phyloP scores from a whole-genome alignment of 2,797 vertebrate species.

The Pogonophryne albipinna region DNA sequence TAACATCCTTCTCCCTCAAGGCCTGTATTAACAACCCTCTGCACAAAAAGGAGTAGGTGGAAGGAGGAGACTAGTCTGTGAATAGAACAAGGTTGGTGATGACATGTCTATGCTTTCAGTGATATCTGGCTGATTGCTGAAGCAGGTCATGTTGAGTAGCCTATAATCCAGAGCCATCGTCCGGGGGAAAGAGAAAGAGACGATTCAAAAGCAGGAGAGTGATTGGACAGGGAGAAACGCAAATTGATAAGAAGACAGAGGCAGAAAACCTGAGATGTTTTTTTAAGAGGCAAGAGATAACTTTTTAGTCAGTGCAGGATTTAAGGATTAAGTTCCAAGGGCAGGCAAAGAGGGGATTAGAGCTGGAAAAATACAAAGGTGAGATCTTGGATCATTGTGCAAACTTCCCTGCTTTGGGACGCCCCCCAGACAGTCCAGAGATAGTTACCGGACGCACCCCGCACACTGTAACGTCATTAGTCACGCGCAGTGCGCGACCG shows the following conservation, averaged over 20 bases:
- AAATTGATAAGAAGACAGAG: constrained; percentile 4
- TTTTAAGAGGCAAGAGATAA: not conserved
- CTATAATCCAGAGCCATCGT: constrained; percentile 1
- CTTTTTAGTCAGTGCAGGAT: constrained; percentile 3
- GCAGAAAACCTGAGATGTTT: not conserved
- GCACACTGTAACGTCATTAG: too few relatives aligned
- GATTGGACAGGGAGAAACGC: not conserved
- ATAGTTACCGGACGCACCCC: too few relatives aligned
- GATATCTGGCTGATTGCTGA: constrained; percentile 34
- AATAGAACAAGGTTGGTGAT: constrained; percentile 33
- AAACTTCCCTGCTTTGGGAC: too few relatives aligned
- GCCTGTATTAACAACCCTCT: constrained; percentile 18
- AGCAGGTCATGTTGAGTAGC: constrained; percentile 6
- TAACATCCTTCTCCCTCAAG: constrained; percentile 9
- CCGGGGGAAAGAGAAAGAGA: not conserved
- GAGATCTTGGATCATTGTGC: constrained; percentile 24
- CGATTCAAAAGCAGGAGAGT: not conserved
- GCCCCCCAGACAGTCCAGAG: too few relatives aligned
- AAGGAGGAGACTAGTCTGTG: constrained; percentile 7
- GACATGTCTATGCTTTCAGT: constrained; percentile 21
- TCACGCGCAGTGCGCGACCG: too few relatives aligned
- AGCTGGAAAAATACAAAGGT: constrained; percentile 20
- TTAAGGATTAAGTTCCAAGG: constrained; percentile 42
- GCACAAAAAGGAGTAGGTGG: constrained; percentile 14
- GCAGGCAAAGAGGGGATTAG: constrained; percentile 3